Evolutionary conservation across 2,113 vertebrate genomes (phyloP).

Genomic region (Dromiciops gliroides): DNA sequence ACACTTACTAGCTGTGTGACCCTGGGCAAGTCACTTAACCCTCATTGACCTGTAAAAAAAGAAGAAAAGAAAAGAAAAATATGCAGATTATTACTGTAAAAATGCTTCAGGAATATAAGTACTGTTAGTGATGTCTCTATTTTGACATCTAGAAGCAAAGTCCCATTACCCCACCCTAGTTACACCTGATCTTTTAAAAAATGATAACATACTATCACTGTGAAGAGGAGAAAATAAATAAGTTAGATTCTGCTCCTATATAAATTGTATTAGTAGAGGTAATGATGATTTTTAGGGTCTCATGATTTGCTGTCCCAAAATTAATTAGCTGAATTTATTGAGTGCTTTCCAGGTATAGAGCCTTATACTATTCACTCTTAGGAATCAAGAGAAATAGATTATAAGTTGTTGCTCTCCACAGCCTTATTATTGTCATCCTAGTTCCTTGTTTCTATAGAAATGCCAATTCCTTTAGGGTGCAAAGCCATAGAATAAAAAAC

Average conservation of each 20-base stretch:
- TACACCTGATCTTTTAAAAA: not conserved
- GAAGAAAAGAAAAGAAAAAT: too few relatives aligned
- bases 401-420: slow-evolving; percentile 7
- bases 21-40: too few relatives aligned
- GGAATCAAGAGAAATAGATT: not conserved
- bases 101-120: not conserved
- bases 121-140: not conserved
- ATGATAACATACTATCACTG: not conserved
- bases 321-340: not conserved
- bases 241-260: not conserved
- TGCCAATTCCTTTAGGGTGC: not conserved
- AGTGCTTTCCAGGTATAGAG: not conserved
- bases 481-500: slow-evolving; percentile 3
- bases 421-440: slow-evolving; percentile 9
- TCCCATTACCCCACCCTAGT: not conserved
- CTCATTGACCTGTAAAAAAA: too few relatives aligned
- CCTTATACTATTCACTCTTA: not conserved
- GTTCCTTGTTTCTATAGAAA: slow-evolving; percentile 11
- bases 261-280: not conserved
- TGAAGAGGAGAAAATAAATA: slow-evolving; percentile 8
- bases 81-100: not conserved
- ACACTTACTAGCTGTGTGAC: too few relatives aligned
- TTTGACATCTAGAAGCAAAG: not conserved
- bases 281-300: not conserved
- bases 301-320: not conserved